These are phyloP conservation scores for Chloroclystis v-ata DNA, from an alignment of 2,888 invertebrate species.

Conservation along the genomic window DNA sequence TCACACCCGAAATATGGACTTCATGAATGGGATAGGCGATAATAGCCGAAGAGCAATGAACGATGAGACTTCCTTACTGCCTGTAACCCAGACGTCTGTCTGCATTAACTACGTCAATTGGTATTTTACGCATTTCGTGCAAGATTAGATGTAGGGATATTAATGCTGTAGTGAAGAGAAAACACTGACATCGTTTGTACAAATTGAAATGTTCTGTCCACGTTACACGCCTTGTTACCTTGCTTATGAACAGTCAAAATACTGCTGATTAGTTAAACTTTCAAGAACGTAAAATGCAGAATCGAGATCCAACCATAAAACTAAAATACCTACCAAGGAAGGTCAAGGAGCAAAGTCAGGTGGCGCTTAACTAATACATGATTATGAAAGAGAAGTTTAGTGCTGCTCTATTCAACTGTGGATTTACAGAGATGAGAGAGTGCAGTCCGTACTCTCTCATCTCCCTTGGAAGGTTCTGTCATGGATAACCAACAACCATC, in stretches of 20 bases:
- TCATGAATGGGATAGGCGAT: conserved; percentile 23
- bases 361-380: no score
- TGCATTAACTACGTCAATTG: background rate
- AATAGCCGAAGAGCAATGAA: conserved; percentile 21
- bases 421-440: no score
- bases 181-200: no score
- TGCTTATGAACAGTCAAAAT: background rate
- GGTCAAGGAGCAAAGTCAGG: no score
- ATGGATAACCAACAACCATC: conserved; percentile 13
- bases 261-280: background rate
- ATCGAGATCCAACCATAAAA: background rate
- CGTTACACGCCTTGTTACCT: background rate
- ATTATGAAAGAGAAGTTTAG: no score
- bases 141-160: no score
- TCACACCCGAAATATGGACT: conserved; percentile 23
- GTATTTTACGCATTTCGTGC: no score
- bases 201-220: background rate
- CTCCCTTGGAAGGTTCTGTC: background rate
- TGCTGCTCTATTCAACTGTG: no score
- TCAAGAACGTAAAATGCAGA: background rate
- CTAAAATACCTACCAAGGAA: no score
- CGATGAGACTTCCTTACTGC: conserved; percentile 14
- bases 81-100: conserved; percentile 5
- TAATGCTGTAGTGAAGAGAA: no score
- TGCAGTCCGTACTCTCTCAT: no score